phyloP scores from a whole-genome alignment of 2,888 invertebrate genomes.

The Tenthredo livida region DNA sequence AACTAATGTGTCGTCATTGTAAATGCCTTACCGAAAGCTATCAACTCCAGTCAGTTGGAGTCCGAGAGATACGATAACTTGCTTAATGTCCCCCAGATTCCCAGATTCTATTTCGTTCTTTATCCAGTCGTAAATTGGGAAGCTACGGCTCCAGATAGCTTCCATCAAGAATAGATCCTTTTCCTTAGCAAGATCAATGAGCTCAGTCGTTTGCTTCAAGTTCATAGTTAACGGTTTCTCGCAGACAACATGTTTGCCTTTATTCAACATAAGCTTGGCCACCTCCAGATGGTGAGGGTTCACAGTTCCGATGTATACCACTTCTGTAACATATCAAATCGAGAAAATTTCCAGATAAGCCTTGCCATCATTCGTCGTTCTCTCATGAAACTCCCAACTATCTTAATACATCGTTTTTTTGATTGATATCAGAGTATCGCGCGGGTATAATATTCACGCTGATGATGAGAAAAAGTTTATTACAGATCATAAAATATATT shows the following conservation, averaged over 20 bases:
- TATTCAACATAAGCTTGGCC: conserved; percentile 86
- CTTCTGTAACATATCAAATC: conserved; percentile 82
- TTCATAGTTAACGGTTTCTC: conserved; percentile 95
- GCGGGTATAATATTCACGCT: neutral
- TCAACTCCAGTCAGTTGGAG: conserved; percentile 81
- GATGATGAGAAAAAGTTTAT: neutral
- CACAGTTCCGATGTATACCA: conserved; percentile 91
- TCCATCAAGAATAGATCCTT: conserved; percentile 92
- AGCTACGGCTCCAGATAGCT: conserved; percentile 93
- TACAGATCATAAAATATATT: neutral
- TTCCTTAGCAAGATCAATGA: conserved; percentile 85
- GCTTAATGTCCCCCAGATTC: conserved; percentile 85
- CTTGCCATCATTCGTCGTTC: neutral
- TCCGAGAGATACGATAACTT: conserved; percentile 87
- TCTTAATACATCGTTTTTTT: neutral
- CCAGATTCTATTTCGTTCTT: conserved; percentile 84
- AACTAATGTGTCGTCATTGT: neutral
- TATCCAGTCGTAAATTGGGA: conserved; percentile 87
- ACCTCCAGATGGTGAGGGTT: conserved; percentile 88
- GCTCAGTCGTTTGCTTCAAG: conserved; percentile 84
- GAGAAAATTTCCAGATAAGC: too few species aligned
- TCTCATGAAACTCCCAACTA: neutral
- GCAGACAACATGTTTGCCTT: conserved; percentile 93
- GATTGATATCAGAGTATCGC: neutral
- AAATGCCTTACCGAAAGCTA: conserved; percentile 80